These are phyloP conservation scores for Turritopsis rubra DNA, from an alignment of 30 jellyfish, hydroid and myxozoan genomes.

Conservation along the genomic window DNA sequence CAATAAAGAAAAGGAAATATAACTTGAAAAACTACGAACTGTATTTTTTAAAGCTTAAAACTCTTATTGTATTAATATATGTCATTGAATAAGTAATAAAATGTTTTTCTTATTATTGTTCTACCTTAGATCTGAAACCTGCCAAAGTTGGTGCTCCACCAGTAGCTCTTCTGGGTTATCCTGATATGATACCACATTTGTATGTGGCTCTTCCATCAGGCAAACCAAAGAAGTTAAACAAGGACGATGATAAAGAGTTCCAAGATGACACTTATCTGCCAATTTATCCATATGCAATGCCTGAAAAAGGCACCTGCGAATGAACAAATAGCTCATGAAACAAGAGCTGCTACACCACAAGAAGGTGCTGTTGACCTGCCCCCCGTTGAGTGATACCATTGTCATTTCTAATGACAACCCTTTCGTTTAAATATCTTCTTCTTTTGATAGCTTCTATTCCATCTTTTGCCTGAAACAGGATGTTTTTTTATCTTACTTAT, in stretches of 20 bases:
- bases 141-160: background rate
- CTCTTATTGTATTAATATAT: too few species aligned
- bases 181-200: constrained; percentile 9
- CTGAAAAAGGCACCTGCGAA: background rate
- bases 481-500: too few species aligned
- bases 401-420: background rate
- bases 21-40: too few species aligned
- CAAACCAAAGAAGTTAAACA: constrained; percentile 13
- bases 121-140: background rate
- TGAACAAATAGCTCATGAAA: background rate
- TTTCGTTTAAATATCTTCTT: too few species aligned
- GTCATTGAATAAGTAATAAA: too few species aligned
- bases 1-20: too few species aligned
- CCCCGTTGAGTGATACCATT: background rate
- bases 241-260: constrained; percentile 20
- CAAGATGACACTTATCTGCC: constrained; percentile 1
- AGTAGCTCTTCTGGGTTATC: background rate
- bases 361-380: constrained; percentile 14
- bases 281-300: constrained; percentile 19
- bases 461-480: background rate
- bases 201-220: background rate
- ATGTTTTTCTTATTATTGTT: background rate
- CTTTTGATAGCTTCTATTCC: background rate
- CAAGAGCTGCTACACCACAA: constrained; percentile 14
- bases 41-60: too few species aligned